Evolutionary conservation across 1,140 invertebrate genomes (phyloP), one percentile per base, ranked within the genome.

Genomic region (Calephelis virginiensis): DNA sequence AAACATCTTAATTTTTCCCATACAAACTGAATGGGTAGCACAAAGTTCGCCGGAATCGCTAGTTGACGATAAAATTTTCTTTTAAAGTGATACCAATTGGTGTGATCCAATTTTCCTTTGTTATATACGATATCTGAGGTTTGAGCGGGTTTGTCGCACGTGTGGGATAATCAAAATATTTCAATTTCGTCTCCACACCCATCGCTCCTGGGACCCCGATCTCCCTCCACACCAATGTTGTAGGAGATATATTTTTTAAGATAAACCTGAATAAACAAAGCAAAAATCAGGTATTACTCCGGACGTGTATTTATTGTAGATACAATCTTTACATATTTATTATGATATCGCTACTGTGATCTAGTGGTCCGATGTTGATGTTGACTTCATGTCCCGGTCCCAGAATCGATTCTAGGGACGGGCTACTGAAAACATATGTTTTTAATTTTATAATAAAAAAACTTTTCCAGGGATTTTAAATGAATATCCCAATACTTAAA

Each of bases 141-240:
- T 64, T 46, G 64, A 38, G 17, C 38, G 50, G 49, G n/a, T 56
- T 62, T 40, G 48, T 40, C 53, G 67, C 63, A 56, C 62, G 46
- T 67, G 65, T 63, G 64, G 62, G 63, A 60, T 59, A 59, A 64
- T 73, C 63, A 50, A 83, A 86, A 86, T 85, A 88, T 89, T 81
- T 80, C 85, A 86, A 86, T 90, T 90, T 90, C 83, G 86, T 88
- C 83, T 82, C 83, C 83, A 73, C 73, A 69, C 76, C 74, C 74
- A 69, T 72, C 83, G 88, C 87, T 84, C 87, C 72, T 64, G 86
- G 83, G 84, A 76, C 78, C 78, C 81, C 83, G 85, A 85, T 77
- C 76, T 61, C 68, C 70, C 72, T 59, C 59, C 62, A 66, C 64
- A 73, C 50, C 77, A 82, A 80, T 82, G 86, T 80, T 81, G 77